Evolutionary conservation across 2,888 invertebrate genomes (phyloP).

Genomic region (Cordilura impudica): DNA sequence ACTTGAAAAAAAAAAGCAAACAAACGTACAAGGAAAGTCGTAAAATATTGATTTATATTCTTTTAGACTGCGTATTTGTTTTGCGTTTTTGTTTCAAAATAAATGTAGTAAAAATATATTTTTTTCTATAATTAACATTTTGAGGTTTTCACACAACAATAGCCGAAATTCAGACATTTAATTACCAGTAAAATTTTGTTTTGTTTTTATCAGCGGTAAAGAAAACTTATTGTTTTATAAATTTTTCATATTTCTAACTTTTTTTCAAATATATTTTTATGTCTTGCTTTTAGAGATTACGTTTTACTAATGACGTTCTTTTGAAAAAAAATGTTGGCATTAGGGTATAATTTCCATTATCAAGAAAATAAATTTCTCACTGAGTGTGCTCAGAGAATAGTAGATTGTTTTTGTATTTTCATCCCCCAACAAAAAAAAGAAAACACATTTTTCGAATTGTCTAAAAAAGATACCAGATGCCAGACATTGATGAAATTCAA

Average conservation of each 20-base stretch:
- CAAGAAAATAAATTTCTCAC: no score
- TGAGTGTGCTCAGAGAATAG: no score
- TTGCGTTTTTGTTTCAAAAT: background rate
- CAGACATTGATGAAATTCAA: no score
- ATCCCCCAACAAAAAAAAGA: no score
- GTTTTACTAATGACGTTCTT: slow-evolving; percentile 41
- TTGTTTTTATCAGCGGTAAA: background rate
- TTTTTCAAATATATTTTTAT: slow-evolving; percentile 4
- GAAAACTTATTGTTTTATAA: background rate
- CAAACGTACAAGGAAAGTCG: background rate
- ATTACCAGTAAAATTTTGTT: background rate
- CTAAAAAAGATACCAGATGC: no score
- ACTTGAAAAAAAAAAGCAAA: background rate
- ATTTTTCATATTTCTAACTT: background rate
- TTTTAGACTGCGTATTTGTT: background rate
- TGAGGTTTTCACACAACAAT: no score
- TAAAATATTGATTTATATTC: background rate
- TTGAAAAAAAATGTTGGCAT: slow-evolving; percentile 16
- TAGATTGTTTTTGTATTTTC: no score
- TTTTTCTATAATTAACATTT: no score
- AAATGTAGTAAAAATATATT: background rate
- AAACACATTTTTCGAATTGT: no score
- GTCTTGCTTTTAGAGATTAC: slow-evolving; percentile 28
- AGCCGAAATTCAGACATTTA: no score
- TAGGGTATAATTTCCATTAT: slow-evolving; percentile 8